Evolutionary conservation across 1,140 invertebrate species (phyloP).

Genomic region (Drosophila arawakana): DNA sequence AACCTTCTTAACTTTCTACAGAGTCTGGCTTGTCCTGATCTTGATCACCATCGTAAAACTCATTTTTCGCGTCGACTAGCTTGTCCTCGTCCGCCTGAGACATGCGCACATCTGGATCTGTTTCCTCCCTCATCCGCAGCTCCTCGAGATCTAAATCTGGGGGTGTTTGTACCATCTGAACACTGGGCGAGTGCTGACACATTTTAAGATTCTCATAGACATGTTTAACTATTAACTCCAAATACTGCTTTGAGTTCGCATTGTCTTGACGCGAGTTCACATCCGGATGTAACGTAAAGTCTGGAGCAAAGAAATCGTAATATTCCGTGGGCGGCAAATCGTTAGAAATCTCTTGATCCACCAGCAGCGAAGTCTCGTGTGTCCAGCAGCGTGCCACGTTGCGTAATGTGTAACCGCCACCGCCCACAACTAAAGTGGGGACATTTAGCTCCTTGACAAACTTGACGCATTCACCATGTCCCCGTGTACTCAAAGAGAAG

Average conservation of each 20-base stretch:
- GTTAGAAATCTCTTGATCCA: slow-evolving; percentile 96
- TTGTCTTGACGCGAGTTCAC: slow-evolving; percentile 93
- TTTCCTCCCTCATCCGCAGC: slow-evolving; percentile 88
- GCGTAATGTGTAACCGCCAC: slow-evolving; percentile 92
- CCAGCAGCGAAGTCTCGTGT: slow-evolving; percentile 97
- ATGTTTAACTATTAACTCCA: slow-evolving; percentile 94
- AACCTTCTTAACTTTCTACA: slow-evolving; percentile 50
- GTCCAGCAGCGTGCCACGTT: slow-evolving; percentile 99
- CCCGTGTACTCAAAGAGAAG: slow-evolving; percentile 87
- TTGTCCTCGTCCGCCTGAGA: slow-evolving; percentile 93
- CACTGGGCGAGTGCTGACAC: slow-evolving; percentile 94
- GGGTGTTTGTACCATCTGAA: slow-evolving; percentile 97
- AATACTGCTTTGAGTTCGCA: slow-evolving; percentile 95
- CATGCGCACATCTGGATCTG: slow-evolving; percentile 93
- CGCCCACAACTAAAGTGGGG: slow-evolving; percentile 97
- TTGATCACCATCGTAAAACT: slow-evolving; percentile 96
- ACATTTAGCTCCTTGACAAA: slow-evolving; percentile 98
- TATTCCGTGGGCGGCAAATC: slow-evolving; percentile 97
- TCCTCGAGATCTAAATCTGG: slow-evolving; percentile 89
- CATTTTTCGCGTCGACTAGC: slow-evolving; percentile 94
- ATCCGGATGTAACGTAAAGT: slow-evolving; percentile 97
- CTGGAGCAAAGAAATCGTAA: slow-evolving; percentile 97
- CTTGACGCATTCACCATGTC: slow-evolving; percentile 98
- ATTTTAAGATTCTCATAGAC: slow-evolving; percentile 95
- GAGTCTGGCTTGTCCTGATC: slow-evolving; percentile 88